phyloP scores from a whole-genome alignment of 2,797 vertebrate species.

The Pangasius larnaudii region DNA sequence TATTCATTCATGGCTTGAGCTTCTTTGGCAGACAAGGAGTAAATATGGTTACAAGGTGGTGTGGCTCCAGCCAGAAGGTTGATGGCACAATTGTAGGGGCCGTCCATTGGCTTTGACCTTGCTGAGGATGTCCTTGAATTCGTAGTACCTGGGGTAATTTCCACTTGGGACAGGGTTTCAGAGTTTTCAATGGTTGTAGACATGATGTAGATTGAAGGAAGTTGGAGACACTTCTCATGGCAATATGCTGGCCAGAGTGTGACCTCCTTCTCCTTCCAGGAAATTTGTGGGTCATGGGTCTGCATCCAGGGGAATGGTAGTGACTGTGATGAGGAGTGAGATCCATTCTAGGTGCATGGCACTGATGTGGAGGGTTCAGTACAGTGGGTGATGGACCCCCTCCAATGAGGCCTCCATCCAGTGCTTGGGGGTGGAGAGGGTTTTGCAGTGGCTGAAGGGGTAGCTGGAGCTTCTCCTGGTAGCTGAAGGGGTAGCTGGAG shows the following conservation, averaged over 20 bases:
- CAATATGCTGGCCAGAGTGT: background rate
- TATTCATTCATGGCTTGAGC: background rate
- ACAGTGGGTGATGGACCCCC: background rate
- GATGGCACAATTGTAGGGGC: background rate
- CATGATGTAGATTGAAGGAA: background rate
- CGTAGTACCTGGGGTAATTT: background rate
- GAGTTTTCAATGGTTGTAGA: background rate
- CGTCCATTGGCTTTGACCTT: background rate
- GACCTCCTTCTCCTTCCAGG: no score
- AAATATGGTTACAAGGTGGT: background rate
- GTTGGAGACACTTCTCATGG: background rate
- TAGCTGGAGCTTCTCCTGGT: no score
- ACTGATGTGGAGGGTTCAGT: background rate
- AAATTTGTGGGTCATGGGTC: background rate
- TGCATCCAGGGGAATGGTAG: background rate
- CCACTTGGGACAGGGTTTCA: background rate
- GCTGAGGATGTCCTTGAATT: background rate
- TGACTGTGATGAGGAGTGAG: background rate
- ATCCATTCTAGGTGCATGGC: background rate
- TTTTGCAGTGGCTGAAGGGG: no score
- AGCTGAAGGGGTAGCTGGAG: no score
- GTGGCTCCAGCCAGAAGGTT: background rate
- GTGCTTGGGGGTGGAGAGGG: background rate
- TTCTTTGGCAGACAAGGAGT: background rate
- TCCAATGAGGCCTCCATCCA: background rate